Conservation (phyloP, 2,113 vertebrate genomes). For the Hiodon alosoides region DNA sequence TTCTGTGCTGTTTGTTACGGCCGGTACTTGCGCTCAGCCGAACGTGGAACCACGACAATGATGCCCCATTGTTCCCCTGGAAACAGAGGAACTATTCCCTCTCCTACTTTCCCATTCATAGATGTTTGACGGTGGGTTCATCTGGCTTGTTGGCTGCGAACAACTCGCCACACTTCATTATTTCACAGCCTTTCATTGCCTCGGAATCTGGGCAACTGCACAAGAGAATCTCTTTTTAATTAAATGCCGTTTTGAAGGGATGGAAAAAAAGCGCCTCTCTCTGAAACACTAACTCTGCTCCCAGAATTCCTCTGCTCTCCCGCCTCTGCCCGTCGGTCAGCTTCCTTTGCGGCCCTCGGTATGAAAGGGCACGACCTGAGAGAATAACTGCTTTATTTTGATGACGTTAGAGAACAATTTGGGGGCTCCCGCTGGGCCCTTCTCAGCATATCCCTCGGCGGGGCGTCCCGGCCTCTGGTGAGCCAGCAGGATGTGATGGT, state of each 20-base stretch:
- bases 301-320: not conserved
- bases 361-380: too few species aligned
- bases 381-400: too few species aligned
- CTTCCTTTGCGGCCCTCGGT: too few species aligned
- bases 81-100: not conserved
- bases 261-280: not conserved
- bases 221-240: constrained; percentile 7
- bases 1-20: too few species aligned
- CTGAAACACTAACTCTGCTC: not conserved
- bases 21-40: too few species aligned
- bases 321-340: not conserved
- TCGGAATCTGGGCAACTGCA: not conserved
- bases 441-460: too few species aligned
- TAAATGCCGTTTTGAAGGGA: not conserved
- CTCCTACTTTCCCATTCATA: constrained; percentile 1
- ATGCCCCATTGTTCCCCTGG: not conserved
- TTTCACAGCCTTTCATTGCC: not conserved
- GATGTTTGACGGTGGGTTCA: not conserved
- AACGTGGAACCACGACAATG: too few species aligned
- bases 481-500: too few species aligned
- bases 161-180: not conserved
- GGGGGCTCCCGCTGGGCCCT: too few species aligned
- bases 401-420: too few species aligned
- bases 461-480: too few species aligned
- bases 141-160: not conserved